Base-by-base conservation (phyloP, 2,888 invertebrate genomes). In the Sturmia bella region DNA sequence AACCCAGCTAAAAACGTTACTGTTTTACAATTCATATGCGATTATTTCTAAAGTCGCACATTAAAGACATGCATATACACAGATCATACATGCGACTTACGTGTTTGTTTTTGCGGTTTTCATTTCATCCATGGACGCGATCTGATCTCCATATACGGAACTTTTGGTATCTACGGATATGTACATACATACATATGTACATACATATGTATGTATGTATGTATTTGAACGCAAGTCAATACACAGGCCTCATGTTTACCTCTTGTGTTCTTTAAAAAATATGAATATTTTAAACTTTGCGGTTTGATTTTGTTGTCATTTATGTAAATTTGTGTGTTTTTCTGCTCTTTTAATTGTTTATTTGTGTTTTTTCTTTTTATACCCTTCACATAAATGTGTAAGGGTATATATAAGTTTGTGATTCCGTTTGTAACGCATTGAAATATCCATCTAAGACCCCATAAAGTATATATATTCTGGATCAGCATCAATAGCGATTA, bases 81-180 rank as follows among this genome's bases (percentile, higher is more conserved):
- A 57, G 6, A 48, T n/a, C 13, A 1, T 17, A 17, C 24, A 3
- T 37, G 19, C 19, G 15, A 7, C 24, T 27, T n/a, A 39, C 5
- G n/a, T 39, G 32, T 70, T 21, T n/a, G 41, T 27, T 59, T 76
- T 78, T 78, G 78, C 37, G 82, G 78, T 75, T 82, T 78, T 63
- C 9, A 39, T 54, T 69, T 63, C 69, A 48, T 74, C 41, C 48
- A 66, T 74, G 70, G 74, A 57, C 57, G 17, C 54, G 61, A 76
- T 45, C 68, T 56, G 76, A 76, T 69, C 76, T 19, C 69, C 68
- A 24, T 69, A 70, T 70, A 57, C 39, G 48, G 15, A 56, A 15
- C 27, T 43, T 77, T 41, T 21, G 48, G 48, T 57, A 57, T 32
- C 5, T 37, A 39, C 32, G 32, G 9, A 17, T 61, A 32, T 17